These are phyloP conservation scores for Varroa destructor DNA, from an alignment of 1,140 invertebrate genomes.

Conservation along the genomic window DNA sequence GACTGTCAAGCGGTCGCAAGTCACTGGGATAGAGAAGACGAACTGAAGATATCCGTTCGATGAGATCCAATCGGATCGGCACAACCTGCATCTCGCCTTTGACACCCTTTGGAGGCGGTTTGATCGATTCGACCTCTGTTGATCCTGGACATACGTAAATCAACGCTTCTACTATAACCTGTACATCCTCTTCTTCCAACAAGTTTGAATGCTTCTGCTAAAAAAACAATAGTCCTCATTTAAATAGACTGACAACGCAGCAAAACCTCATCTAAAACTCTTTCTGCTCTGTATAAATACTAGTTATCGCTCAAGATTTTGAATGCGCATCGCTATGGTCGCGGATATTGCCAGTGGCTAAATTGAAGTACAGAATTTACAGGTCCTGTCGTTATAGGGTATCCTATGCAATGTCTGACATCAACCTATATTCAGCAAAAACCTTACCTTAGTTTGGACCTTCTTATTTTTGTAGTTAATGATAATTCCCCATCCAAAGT, in stretches of 20 bases:
- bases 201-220: slow-evolving; percentile 43
- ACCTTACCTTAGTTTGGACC: slow-evolving; percentile 43
- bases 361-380: no score
- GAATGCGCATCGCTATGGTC: no score
- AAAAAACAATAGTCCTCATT: slow-evolving; percentile 40
- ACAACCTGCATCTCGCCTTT: slow-evolving; percentile 77
- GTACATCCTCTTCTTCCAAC: slow-evolving; percentile 31
- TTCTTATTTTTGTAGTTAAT: slow-evolving; percentile 74
- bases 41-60: slow-evolving; percentile 75
- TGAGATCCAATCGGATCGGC: slow-evolving; percentile 63
- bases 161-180: slow-evolving; percentile 48
- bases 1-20: slow-evolving; percentile 63
- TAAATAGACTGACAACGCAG: slow-evolving; percentile 44
- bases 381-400: no score
- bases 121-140: slow-evolving; percentile 33
- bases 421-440: no score
- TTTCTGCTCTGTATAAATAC: no score
- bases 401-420: no score
- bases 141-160: slow-evolving; percentile 42
- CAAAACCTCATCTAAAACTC: slow-evolving; percentile 51
- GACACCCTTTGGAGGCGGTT: slow-evolving; percentile 42
- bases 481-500: slow-evolving; percentile 92
- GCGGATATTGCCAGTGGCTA: no score
- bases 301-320: no score
- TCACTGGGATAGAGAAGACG: slow-evolving; percentile 80